These are phyloP conservation scores for Trissoscelio sp. DNA, from an alignment of 2,888 invertebrate species.

Conservation along the genomic window DNA sequence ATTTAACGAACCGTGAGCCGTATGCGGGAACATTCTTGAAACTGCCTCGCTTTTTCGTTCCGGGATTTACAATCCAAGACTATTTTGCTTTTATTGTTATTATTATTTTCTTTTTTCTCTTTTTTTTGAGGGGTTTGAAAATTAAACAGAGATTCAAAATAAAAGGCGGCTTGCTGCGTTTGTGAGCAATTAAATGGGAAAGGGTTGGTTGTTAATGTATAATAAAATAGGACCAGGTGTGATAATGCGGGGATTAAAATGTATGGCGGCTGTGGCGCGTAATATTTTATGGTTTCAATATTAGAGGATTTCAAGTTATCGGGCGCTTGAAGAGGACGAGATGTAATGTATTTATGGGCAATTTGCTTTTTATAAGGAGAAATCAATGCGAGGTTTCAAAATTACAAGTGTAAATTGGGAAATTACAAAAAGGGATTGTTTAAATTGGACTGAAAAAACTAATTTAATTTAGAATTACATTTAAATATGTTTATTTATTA, in stretches of 20 bases:
- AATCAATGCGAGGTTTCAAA: background rate
- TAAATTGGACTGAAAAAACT: too few species aligned
- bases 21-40: background rate
- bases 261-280: background rate
- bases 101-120: too few species aligned
- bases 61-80: background rate
- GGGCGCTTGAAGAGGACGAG: background rate
- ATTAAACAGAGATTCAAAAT: too few species aligned
- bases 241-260: constrained; percentile 17
- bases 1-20: background rate
- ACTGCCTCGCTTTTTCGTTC: background rate
- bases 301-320: background rate
- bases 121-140: too few species aligned
- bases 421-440: too few species aligned
- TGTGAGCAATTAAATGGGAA: background rate
- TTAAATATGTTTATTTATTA: too few species aligned
- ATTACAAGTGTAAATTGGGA: too few species aligned
- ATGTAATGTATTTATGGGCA: constrained; percentile 4
- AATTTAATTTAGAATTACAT: too few species aligned
- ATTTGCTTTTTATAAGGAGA: constrained; percentile 1
- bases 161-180: background rate
- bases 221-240: background rate
- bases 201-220: background rate
- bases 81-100: too few species aligned
- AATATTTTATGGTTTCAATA: constrained; percentile 17